Conservation (phyloP, 1,140 invertebrate genomes). For the Meteorus sp. region DNA sequence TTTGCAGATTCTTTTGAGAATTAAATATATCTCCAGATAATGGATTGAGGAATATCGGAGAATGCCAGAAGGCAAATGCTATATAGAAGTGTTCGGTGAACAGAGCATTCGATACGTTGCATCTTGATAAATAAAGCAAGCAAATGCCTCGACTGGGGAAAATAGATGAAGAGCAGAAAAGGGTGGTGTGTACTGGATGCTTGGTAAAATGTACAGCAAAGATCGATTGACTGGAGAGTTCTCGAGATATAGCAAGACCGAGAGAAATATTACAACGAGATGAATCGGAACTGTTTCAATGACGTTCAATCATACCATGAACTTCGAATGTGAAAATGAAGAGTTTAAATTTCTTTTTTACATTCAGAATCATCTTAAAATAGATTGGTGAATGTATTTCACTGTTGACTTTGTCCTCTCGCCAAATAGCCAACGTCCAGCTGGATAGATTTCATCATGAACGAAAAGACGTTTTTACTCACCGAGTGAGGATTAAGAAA, state of each 20-base stretch:
- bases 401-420: constrained; percentile 12
- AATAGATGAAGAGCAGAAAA: not conserved
- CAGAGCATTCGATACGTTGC: not conserved
- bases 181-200: too few relatives aligned
- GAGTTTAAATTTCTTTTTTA: not conserved
- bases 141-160: constrained; percentile 2
- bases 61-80: not conserved
- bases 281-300: not conserved
- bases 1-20: too few relatives aligned
- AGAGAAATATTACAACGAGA: not conserved
- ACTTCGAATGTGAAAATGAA: too few relatives aligned
- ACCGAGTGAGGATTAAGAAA: constrained; percentile 54
- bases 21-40: too few relatives aligned
- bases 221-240: constrained; percentile 1
- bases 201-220: not conserved
- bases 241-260: too few relatives aligned
- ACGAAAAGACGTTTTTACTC: constrained; percentile 48
- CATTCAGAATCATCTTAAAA: too few relatives aligned
- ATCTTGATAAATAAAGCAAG: constrained; percentile 23
- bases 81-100: constrained; percentile 5
- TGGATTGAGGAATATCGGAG: not conserved
- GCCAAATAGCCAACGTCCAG: not conserved
- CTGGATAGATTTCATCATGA: not conserved
- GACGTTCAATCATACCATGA: too few relatives aligned
- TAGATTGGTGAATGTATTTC: constrained; percentile 9